Conservation (phyloP, 2,888 invertebrate species). For the Boloria euphrosyne region DNA sequence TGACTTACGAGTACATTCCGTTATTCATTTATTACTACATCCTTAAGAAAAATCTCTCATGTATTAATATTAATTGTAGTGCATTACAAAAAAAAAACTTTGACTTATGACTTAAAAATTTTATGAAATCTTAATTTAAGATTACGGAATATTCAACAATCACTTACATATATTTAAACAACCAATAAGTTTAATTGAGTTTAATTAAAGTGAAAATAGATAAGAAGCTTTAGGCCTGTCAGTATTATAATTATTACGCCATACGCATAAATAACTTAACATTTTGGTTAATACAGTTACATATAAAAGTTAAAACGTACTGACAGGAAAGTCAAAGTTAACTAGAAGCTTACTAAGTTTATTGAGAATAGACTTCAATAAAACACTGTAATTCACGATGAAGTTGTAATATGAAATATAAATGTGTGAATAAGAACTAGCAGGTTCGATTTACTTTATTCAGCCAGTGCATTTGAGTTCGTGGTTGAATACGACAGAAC, state of each 20-base stretch:
- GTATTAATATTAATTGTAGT: too few species aligned
- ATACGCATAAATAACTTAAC: neutral
- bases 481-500: slow-evolving; percentile 46
- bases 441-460: slow-evolving; percentile 22
- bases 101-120: too few species aligned
- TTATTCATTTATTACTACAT: too few species aligned
- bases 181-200: neutral
- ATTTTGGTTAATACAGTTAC: neutral
- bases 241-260: slow-evolving; percentile 2
- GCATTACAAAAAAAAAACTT: too few species aligned
- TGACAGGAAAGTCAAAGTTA: slow-evolving; percentile 3
- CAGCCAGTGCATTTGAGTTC: slow-evolving; percentile 45
- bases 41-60: too few species aligned
- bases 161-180: slow-evolving; percentile 5
- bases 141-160: slow-evolving; percentile 14
- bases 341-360: neutral
- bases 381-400: neutral
- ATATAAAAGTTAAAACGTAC: neutral
- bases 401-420: slow-evolving; percentile 7
- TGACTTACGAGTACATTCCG: too few species aligned
- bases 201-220: neutral
- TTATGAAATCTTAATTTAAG: slow-evolving; percentile 5
- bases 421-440: slow-evolving; percentile 14
- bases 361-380: neutral
- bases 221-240: slow-evolving; percentile 6